Conservation (phyloP, 2,888 invertebrate genomes). For the Ernsta delagoae region DNA sequence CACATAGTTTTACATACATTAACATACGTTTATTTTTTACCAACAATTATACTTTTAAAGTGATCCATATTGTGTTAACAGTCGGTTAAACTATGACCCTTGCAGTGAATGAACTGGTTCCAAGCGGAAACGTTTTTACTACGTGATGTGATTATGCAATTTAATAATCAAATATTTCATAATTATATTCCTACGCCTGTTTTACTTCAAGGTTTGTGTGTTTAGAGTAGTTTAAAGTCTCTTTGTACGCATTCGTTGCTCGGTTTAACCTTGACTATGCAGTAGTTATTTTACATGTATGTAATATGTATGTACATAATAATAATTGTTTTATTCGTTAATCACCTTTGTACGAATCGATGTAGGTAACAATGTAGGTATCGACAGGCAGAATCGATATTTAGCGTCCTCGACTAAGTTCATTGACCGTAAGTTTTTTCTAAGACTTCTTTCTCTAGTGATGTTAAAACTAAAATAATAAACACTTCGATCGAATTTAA, state of each 20-base stretch:
- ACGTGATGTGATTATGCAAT: slow-evolving; percentile 5
- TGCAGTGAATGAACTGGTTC: slow-evolving; percentile 6
- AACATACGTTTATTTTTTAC: slow-evolving; percentile 27
- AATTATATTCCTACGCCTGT: background rate
- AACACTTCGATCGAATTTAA: background rate
- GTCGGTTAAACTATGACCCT: slow-evolving; percentile 17
- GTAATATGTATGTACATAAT: too few relatives aligned
- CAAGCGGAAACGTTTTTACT: background rate
- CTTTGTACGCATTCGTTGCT: background rate
- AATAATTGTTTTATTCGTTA: background rate
- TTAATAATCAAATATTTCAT: background rate
- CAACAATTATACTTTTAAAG: slow-evolving; percentile 11
- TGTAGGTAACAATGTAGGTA: background rate
- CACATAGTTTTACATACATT: slow-evolving; percentile 38
- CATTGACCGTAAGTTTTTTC: slow-evolving; percentile 30
- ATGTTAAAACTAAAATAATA: background rate
- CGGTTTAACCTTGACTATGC: too few relatives aligned
- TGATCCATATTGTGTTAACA: slow-evolving; percentile 1
- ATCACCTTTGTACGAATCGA: background rate
- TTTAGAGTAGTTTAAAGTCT: background rate
- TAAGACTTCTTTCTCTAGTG: slow-evolving; percentile 4
- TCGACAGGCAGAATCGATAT: slow-evolving; percentile 17
- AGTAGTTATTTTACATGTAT: too few relatives aligned
- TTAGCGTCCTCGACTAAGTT: slow-evolving; percentile 24
- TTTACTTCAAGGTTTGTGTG: background rate